Evolutionary conservation across 2,888 invertebrate genomes (phyloP).

Genomic region (Pocota personata): DNA sequence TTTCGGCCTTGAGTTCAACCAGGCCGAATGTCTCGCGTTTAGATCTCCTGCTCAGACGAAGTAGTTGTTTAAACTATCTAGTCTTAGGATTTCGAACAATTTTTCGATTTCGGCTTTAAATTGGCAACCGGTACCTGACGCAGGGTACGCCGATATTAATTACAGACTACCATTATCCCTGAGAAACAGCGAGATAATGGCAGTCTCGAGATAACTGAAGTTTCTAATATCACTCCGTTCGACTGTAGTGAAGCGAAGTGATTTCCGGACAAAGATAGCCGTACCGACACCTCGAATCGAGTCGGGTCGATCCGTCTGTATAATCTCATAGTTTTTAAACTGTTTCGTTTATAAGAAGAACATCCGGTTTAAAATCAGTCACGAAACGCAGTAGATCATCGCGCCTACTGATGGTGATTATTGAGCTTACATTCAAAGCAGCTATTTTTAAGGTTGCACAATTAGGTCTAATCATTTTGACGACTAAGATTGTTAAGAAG

Average conservation of each 20-base stretch:
- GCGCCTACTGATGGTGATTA: background rate
- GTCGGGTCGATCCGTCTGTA: background rate
- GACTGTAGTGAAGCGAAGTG: too few species aligned
- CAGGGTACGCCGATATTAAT: too few species aligned
- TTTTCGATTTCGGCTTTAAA: too few species aligned
- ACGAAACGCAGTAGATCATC: background rate
- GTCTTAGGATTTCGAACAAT: too few species aligned
- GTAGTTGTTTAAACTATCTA: too few species aligned
- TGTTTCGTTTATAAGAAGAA: slow-evolving; percentile 12
- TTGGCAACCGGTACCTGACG: background rate
- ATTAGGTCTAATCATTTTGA: too few species aligned
- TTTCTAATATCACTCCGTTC: too few species aligned
- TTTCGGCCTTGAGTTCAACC: slow-evolving; percentile 1
- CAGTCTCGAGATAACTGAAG: too few species aligned
- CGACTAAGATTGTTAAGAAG: too few species aligned
- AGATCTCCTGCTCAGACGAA: too few species aligned
- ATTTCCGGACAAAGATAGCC: background rate
- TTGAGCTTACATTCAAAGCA: background rate
- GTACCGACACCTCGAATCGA: background rate
- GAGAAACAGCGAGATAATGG: slow-evolving; percentile 11
- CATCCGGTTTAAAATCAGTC: background rate
- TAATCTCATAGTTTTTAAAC: background rate
- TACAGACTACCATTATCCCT: slow-evolving; percentile 6
- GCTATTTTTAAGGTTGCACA: background rate
- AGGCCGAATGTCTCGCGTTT: too few species aligned